These are phyloP conservation scores for Mohoua ochrocephala DNA, from an alignment of 2,113 vertebrate species.

Conservation along the genomic window DNA sequence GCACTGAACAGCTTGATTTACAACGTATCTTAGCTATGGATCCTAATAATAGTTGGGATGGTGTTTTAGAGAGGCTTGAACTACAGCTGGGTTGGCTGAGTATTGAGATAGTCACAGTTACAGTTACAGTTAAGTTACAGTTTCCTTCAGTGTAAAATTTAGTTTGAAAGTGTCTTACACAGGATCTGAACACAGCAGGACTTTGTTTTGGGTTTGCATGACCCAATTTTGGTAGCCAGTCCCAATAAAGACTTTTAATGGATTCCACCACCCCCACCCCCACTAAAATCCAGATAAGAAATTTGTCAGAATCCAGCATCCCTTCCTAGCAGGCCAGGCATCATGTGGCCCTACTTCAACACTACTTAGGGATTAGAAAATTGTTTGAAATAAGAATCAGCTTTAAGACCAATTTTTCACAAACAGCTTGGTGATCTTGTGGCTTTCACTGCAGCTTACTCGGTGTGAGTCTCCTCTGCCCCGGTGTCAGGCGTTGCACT, in stretches of 20 bases:
- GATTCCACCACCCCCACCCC: not conserved
- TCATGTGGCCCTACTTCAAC: not conserved
- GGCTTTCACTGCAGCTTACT: not conserved
- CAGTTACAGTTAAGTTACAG: not conserved
- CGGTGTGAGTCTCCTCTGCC: not conserved
- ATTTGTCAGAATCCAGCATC: not conserved
- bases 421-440: not conserved
- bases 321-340: not conserved
- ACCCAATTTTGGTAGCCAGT: not conserved
- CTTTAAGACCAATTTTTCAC: not conserved
- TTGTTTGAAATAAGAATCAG: conserved; percentile 33
- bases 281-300: not conserved
- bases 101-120: not conserved
- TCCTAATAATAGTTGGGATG: not conserved
- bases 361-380: conserved; percentile 10
- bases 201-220: not conserved
- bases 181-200: not conserved
- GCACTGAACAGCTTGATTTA: not conserved
- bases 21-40: fast-evolving
- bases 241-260: not conserved
- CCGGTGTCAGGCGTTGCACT: not conserved
- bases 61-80: not conserved
- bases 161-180: not conserved
- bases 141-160: not conserved
- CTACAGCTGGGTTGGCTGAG: not conserved